Evolutionary conservation across 2,888 invertebrate species (phyloP).

Genomic region (Eilema sororculum): DNA sequence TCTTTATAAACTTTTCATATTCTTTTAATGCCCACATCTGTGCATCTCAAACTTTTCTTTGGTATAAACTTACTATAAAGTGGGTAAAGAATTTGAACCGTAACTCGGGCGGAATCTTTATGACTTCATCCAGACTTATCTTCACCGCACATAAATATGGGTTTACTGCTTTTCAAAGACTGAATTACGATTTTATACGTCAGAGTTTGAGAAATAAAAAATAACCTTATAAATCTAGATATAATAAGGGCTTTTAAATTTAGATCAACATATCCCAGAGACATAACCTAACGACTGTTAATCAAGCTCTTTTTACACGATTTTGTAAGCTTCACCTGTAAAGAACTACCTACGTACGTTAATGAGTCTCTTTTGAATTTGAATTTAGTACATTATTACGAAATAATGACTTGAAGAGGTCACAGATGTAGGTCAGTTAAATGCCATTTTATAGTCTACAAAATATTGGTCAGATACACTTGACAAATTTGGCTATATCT

Average conservation of each 20-base stretch:
- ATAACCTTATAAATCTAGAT: not conserved
- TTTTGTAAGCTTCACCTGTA: no score
- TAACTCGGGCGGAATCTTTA: not conserved
- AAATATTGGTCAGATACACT: no score
- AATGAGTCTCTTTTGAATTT: no score
- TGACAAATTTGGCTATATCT: no score
- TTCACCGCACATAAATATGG: not conserved
- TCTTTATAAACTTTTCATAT: conserved; percentile 5
- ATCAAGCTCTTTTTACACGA: not conserved
- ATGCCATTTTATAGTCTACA: no score
- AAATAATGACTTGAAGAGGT: no score
- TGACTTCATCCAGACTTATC: not conserved
- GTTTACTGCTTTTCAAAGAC: not conserved
- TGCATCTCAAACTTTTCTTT: not conserved
- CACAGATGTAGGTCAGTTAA: no score
- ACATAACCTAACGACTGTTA: not conserved
- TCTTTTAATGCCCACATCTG: conserved; percentile 1
- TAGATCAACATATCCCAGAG: not conserved
- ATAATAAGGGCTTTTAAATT: not conserved
- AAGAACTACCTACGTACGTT: no score
- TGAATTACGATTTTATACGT: not conserved
- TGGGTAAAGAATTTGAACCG: conserved; percentile 6
- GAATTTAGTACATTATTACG: no score
- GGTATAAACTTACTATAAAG: not conserved
- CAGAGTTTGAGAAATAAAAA: not conserved